A percentile compares a stretch with the other conserved stretches of the same genome.
phyloP scores from a whole-genome alignment of 2,113 vertebrate genomes.

The Actenoides hombroni region DNA sequence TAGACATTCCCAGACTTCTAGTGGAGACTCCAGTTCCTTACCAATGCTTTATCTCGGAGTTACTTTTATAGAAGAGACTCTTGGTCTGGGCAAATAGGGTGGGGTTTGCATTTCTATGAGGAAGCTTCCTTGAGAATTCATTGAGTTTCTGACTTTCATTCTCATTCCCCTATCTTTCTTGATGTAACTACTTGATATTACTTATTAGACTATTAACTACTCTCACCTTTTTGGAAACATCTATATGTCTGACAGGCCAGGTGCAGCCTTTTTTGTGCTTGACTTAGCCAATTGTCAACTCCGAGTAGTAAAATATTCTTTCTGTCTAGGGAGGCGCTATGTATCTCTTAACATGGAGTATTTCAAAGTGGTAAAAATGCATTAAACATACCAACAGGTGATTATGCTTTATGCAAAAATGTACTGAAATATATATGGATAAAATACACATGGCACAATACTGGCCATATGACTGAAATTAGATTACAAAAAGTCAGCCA shows the following conservation, averaged over 20 bases:
- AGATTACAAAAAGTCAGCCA: not conserved
- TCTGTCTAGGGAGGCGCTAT: not conserved
- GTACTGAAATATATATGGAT: not conserved
- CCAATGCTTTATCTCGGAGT: not conserved
- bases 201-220: not conserved
- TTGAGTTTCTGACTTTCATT: not conserved
- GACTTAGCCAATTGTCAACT: not conserved
- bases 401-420: not conserved
- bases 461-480: not conserved
- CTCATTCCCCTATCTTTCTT: not conserved
- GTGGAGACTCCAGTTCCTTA: not conserved
- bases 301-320: not conserved
- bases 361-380: not conserved
- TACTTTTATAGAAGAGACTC: not conserved
- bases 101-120: not conserved
- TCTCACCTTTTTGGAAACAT: not conserved
- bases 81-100: not conserved
- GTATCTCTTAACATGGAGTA: not conserved
- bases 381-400: not conserved
- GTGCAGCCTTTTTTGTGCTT: not conserved
- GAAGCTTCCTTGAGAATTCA: not conserved
- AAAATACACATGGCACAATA: not conserved
- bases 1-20: not conserved
- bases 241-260: not conserved
- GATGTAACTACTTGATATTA: not conserved